phyloP scores from a whole-genome alignment of 1,140 invertebrate species.

The Pemphigus obesinymphae region DNA sequence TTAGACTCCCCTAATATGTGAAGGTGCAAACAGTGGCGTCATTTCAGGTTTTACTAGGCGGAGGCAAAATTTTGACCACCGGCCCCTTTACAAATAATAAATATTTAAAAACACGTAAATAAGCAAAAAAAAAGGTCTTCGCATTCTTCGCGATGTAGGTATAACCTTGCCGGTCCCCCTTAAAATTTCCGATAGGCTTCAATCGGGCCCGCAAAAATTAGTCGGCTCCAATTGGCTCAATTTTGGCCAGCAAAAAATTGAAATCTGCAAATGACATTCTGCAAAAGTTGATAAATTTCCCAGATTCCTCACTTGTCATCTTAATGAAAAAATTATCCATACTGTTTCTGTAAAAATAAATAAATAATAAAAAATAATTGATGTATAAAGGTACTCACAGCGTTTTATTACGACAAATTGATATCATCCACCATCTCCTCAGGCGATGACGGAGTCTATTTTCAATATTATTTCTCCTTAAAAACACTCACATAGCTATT shows the following conservation, averaged over 20 bases:
- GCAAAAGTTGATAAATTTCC: constrained; percentile 29
- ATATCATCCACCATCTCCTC: constrained; percentile 12
- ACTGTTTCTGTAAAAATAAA: not conserved
- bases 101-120: too few species aligned
- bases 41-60: too few species aligned
- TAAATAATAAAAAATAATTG: not conserved
- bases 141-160: too few species aligned
- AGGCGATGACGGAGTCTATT: not conserved
- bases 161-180: too few species aligned
- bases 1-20: too few species aligned
- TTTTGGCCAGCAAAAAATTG: not conserved
- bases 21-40: too few species aligned
- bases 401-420: not conserved
- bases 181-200: too few species aligned
- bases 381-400: not conserved
- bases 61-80: too few species aligned
- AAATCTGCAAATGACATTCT: constrained; percentile 13
- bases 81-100: too few species aligned
- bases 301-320: constrained; percentile 2
- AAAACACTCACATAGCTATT: too few species aligned
- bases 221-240: constrained; percentile 13
- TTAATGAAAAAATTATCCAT: not conserved
- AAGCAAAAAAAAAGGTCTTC: too few species aligned
- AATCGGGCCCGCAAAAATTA: too few species aligned
- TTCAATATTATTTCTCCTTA: not conserved